phyloP scores from a whole-genome alignment of 2,797 vertebrate species.

The Holocentrus rufus region DNA sequence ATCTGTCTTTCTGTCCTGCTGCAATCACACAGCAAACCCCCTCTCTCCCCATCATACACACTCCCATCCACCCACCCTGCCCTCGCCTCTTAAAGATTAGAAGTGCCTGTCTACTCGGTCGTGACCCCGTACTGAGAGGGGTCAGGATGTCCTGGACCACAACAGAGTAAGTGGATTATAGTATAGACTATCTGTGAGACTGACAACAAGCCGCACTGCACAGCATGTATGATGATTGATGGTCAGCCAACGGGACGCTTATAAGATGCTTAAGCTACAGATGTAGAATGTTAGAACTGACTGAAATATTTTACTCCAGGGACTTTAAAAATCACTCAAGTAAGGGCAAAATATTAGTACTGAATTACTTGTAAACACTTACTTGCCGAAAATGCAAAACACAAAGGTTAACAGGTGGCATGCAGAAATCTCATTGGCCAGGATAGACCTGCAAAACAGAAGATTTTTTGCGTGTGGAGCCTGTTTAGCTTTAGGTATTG shows the following conservation, averaged over 20 bases:
- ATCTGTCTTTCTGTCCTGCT: constrained; percentile 37
- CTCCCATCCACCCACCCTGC: constrained; percentile 5
- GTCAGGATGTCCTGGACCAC: constrained; percentile 11
- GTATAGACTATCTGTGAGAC: neutral
- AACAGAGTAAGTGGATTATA: constrained; percentile 13
- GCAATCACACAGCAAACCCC: constrained; percentile 7
- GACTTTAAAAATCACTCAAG: too few species aligned
- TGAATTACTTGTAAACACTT: too few species aligned
- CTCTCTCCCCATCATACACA: neutral
- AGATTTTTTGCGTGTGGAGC: too few species aligned
- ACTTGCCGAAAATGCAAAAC: too few species aligned
- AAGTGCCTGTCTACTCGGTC: constrained; percentile 27
- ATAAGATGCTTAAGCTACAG: neutral
- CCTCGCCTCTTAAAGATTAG: constrained; percentile 37
- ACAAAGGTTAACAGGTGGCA: too few species aligned
- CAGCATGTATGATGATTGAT: neutral
- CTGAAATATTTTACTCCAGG: too few species aligned
- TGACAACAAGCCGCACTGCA: neutral
- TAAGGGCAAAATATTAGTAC: too few species aligned
- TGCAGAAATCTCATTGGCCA: too few species aligned
- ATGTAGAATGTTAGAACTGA: neutral
- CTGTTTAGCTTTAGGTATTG: too few species aligned
- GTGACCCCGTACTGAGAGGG: constrained; percentile 9
- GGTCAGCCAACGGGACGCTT: neutral
- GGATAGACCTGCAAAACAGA: too few species aligned